phyloP scores from a whole-genome alignment of 1,140 invertebrate genomes.

The Diorhabda sublineata region DNA sequence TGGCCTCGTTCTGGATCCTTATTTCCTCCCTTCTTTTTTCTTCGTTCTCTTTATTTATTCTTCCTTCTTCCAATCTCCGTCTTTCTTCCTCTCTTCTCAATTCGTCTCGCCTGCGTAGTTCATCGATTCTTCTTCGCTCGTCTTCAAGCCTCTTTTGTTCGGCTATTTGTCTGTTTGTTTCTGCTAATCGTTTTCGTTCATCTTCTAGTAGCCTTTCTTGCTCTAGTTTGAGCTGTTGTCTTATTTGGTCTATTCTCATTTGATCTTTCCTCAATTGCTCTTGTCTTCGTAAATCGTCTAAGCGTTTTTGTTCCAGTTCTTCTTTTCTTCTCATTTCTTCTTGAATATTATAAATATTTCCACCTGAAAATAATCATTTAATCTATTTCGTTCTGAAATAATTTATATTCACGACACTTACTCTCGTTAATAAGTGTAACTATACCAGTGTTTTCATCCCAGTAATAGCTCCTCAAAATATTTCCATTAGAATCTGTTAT shows the following conservation, averaged over 20 bases:
- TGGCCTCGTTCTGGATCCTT: slow-evolving; percentile 9
- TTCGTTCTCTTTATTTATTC: slow-evolving; percentile 10
- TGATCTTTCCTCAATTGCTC: neutral
- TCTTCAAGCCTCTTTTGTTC: neutral
- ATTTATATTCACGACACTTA: neutral
- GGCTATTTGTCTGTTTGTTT: neutral
- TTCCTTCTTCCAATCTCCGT: slow-evolving; percentile 4
- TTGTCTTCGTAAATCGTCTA: neutral
- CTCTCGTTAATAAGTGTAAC: neutral
- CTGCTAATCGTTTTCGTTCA: slow-evolving; percentile 9
- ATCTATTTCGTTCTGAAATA: neutral
- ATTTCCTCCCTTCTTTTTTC: neutral
- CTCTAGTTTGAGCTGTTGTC: slow-evolving; percentile 7
- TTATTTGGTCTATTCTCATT: neutral
- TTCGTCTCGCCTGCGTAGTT: slow-evolving; percentile 5
- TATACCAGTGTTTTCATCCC: slow-evolving; percentile 16
- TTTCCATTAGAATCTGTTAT: slow-evolving; percentile 29
- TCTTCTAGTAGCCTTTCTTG: slow-evolving; percentile 12
- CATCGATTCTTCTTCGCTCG: slow-evolving; percentile 14
- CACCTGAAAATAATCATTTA: neutral
- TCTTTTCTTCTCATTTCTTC: slow-evolving; percentile 11
- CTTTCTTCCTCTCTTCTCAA: neutral
- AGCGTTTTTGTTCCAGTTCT: neutral
- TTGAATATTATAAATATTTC: slow-evolving; percentile 3
- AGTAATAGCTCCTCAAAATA: slow-evolving; percentile 27